These are phyloP conservation scores for Emydocephalus ijimae DNA, from an alignment of 2,113 vertebrate species.

Conservation along the genomic window DNA sequence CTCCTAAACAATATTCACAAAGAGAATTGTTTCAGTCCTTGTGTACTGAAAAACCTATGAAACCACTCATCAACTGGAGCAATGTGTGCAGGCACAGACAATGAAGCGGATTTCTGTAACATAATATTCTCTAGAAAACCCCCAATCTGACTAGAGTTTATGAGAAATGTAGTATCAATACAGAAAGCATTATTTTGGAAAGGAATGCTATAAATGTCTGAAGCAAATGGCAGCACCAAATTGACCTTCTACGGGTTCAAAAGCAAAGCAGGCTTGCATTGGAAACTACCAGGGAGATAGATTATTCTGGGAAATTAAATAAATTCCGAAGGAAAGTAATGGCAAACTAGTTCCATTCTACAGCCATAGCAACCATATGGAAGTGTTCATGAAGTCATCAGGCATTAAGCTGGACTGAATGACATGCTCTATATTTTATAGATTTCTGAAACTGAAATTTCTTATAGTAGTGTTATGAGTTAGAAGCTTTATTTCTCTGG, in stretches of 20 bases:
- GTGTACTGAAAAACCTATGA: neutral
- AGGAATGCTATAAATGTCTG: neutral
- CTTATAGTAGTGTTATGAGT: neutral
- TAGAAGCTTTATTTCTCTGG: neutral
- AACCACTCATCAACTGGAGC: neutral
- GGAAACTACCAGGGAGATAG: neutral
- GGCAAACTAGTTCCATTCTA: neutral
- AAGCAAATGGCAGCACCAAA: neutral
- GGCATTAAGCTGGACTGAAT: neutral
- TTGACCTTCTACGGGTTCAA: neutral
- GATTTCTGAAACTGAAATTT: neutral
- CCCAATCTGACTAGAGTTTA: neutral
- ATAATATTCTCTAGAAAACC: neutral
- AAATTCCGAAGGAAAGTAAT: neutral
- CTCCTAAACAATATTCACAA: neutral
- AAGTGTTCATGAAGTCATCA: neutral
- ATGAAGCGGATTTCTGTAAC: neutral
- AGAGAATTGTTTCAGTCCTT: neutral
- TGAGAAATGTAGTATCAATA: neutral
- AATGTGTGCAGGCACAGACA: neutral
- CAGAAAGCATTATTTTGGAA: neutral
- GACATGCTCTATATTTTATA: neutral
- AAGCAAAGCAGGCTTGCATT: neutral
- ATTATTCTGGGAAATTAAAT: neutral
- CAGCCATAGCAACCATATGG: neutral